phyloP scores from a whole-genome alignment of 2,888 invertebrate species.

The Cremastinae sp. region DNA sequence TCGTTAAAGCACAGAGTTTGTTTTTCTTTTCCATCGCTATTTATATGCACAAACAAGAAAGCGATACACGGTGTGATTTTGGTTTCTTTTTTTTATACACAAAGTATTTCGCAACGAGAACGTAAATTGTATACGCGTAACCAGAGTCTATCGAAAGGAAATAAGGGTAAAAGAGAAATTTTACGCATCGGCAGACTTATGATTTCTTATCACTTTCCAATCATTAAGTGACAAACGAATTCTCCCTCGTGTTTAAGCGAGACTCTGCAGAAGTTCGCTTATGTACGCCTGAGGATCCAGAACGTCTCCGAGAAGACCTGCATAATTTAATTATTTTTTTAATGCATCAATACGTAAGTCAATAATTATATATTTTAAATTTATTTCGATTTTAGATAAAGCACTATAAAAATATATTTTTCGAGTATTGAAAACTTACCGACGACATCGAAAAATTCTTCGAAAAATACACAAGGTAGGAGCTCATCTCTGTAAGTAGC shows the following conservation, averaged over 20 bases:
- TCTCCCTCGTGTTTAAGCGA: slow-evolving; percentile 69
- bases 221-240: slow-evolving; percentile 18
- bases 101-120: slow-evolving; percentile 50
- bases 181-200: slow-evolving; percentile 52
- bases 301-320: slow-evolving; percentile 86
- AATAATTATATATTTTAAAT: too few relatives aligned
- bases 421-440: slow-evolving; percentile 81
- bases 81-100: slow-evolving; percentile 58
- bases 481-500: slow-evolving; percentile 92
- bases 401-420: slow-evolving; percentile 1
- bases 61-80: slow-evolving; percentile 64
- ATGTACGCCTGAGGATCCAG: slow-evolving; percentile 85
- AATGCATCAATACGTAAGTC: too few relatives aligned
- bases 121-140: slow-evolving; percentile 34
- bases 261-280: slow-evolving; percentile 81
- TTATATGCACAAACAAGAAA: slow-evolving; percentile 68
- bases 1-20: slow-evolving; percentile 73
- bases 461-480: slow-evolving; percentile 93
- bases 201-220: slow-evolving; percentile 51
- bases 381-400: too few relatives aligned
- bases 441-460: slow-evolving; percentile 95
- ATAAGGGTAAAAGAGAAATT: slow-evolving; percentile 28
- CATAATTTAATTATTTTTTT: slow-evolving; percentile 67
- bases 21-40: slow-evolving; percentile 55
- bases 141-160: slow-evolving; percentile 22